A percentile compares a stretch with the other conserved stretches of the same genome.
These are phyloP conservation scores for Alcis repandata DNA, from an alignment of 2,888 invertebrate species.

Conservation along the genomic window DNA sequence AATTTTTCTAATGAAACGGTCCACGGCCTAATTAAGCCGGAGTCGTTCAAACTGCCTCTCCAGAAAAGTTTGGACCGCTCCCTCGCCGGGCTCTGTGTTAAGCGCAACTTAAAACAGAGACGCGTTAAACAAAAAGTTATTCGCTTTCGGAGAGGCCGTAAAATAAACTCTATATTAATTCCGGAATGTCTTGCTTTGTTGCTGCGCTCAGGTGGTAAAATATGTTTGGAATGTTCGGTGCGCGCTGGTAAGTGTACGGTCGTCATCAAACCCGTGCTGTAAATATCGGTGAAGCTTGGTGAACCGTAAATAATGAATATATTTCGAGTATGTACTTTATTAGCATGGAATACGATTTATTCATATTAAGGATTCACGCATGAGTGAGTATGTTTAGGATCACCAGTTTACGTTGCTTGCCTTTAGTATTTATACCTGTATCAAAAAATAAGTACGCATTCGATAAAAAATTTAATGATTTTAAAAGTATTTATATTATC, in stretches of 20 bases:
- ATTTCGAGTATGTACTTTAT: background rate
- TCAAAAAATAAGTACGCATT: no score
- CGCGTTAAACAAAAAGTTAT: conserved; percentile 68
- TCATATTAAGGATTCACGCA: background rate
- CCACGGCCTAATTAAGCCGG: conserved; percentile 64
- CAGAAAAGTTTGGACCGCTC: conserved; percentile 73
- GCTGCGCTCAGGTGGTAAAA: conserved; percentile 42
- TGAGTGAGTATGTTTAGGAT: background rate
- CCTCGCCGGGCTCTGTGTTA: conserved; percentile 65
- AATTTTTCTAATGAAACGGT: conserved; percentile 71
- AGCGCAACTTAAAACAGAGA: conserved; percentile 66
- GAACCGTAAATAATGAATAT: background rate
- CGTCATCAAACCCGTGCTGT: conserved; percentile 6
- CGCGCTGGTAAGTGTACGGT: conserved; percentile 8
- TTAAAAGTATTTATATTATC: no score
- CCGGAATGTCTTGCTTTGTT: conserved; percentile 52
- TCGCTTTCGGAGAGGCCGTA: conserved; percentile 53
- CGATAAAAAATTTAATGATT: no score
- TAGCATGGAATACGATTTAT: background rate
- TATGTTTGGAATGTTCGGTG: conserved; percentile 35
- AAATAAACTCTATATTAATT: conserved; percentile 50
- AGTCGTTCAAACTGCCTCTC: conserved; percentile 62
- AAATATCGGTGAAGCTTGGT: conserved; percentile 11
- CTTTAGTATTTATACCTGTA: no score
- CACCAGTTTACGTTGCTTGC: no score